Conservation (phyloP, 2,888 invertebrate genomes). For the Tinea pellionella region DNA sequence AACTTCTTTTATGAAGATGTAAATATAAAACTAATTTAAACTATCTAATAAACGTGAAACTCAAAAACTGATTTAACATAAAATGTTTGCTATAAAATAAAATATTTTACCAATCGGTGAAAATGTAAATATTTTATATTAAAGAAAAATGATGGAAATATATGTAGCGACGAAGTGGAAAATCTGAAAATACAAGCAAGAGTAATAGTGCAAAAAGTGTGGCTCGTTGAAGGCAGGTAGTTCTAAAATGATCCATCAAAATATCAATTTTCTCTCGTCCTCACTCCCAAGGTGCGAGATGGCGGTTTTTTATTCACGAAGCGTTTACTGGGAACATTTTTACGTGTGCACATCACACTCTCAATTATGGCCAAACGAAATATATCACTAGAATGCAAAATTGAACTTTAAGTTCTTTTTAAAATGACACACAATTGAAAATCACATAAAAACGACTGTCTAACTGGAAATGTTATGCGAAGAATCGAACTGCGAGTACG, state of each 20-base stretch:
- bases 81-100: too few relatives aligned
- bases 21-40: too few relatives aligned
- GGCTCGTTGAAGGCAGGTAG: slow-evolving; percentile 6
- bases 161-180: not conserved
- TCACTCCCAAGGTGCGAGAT: slow-evolving; percentile 30
- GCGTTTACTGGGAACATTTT: slow-evolving; percentile 25
- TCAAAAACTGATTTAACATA: too few relatives aligned
- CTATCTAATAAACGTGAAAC: too few relatives aligned
- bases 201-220: not conserved
- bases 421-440: not conserved
- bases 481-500: slow-evolving; percentile 40
- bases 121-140: too few relatives aligned
- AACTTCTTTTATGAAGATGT: too few relatives aligned
- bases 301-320: slow-evolving; percentile 38
- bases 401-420: slow-evolving; percentile 17
- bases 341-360: slow-evolving; percentile 4
- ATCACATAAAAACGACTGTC: slow-evolving; percentile 10
- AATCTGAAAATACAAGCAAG: not conserved
- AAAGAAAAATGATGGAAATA: too few relatives aligned
- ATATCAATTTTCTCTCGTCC: slow-evolving; percentile 34
- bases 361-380: not conserved
- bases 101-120: too few relatives aligned
- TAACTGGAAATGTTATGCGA: slow-evolving; percentile 23
- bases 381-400: slow-evolving; percentile 7
- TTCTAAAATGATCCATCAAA: slow-evolving; percentile 32